Evolutionary conservation across 2,113 vertebrate species (phyloP).

Genomic region (cat (Felis catus)): DNA sequence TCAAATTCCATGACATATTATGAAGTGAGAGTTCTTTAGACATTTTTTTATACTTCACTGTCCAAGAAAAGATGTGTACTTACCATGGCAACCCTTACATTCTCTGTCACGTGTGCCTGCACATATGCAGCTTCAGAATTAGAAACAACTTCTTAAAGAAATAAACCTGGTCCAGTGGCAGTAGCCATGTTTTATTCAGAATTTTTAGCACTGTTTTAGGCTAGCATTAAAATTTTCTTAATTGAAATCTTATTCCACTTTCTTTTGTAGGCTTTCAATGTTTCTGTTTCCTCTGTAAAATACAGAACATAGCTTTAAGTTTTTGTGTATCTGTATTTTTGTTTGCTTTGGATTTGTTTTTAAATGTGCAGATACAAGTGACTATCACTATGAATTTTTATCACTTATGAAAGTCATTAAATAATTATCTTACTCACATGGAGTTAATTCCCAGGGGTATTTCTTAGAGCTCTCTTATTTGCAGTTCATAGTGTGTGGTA

Average conservation of each 20-base stretch:
- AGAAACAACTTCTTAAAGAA: slow-evolving; percentile 79
- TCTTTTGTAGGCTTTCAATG: slow-evolving; percentile 51
- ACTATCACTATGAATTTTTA: slow-evolving; percentile 5
- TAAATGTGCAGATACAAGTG: not conserved
- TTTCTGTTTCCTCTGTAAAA: slow-evolving; percentile 35
- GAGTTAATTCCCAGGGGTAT: not conserved
- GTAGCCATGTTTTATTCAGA: slow-evolving; percentile 61
- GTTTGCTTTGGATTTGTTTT: slow-evolving; percentile 4
- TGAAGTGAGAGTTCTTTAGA: slow-evolving; percentile 69
- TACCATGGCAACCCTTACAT: slow-evolving; percentile 86
- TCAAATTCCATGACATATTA: slow-evolving; percentile 68
- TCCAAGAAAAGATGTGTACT: slow-evolving; percentile 77
- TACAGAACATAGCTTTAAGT: not conserved
- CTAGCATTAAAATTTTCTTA: slow-evolving; percentile 39
- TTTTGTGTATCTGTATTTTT: not conserved
- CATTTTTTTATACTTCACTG: slow-evolving; percentile 72
- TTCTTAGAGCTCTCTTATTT: not conserved
- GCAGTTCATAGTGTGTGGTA: not conserved
- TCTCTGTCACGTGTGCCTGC: slow-evolving; percentile 55
- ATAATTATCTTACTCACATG: not conserved
- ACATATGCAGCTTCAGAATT: slow-evolving; percentile 80
- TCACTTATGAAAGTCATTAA: not conserved
- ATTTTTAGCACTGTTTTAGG: not conserved
- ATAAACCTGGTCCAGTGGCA: slow-evolving; percentile 62
- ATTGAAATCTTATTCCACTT: slow-evolving; percentile 28